phyloP scores from a whole-genome alignment of 2,113 vertebrate genomes.

The Tichodroma muraria region DNA sequence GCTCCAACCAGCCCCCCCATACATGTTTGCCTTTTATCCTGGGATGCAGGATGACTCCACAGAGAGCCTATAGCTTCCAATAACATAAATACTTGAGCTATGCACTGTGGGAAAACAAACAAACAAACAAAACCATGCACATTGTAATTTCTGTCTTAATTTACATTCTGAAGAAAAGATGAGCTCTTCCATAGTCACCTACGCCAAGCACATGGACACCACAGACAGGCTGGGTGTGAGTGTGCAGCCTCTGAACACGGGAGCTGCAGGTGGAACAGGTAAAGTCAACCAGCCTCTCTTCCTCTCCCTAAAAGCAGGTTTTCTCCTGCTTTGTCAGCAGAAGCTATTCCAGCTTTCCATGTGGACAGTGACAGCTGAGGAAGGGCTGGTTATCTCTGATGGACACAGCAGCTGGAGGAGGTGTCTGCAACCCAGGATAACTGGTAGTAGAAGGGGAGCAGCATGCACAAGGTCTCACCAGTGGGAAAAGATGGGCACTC shows the following conservation, averaged over 20 bases:
- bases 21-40: background rate
- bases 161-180: background rate
- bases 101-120: background rate
- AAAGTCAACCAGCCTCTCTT: background rate
- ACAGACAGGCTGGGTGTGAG: background rate
- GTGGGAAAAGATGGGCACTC: background rate
- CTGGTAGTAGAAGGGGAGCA: background rate
- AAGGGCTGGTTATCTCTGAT: background rate
- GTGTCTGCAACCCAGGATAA: background rate
- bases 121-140: background rate
- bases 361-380: background rate
- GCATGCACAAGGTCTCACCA: background rate
- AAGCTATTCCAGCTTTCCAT: background rate
- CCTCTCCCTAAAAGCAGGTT: background rate
- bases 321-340: background rate
- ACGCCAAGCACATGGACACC: background rate
- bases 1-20: background rate
- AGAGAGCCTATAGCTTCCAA: background rate
- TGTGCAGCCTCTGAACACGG: fast-evolving
- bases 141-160: background rate
- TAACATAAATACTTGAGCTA: background rate
- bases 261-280: background rate
- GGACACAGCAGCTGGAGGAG: background rate
- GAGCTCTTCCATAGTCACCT: background rate
- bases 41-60: background rate